phyloP scores from a whole-genome alignment of 2,888 invertebrate species.

The Synergus japonicus region DNA sequence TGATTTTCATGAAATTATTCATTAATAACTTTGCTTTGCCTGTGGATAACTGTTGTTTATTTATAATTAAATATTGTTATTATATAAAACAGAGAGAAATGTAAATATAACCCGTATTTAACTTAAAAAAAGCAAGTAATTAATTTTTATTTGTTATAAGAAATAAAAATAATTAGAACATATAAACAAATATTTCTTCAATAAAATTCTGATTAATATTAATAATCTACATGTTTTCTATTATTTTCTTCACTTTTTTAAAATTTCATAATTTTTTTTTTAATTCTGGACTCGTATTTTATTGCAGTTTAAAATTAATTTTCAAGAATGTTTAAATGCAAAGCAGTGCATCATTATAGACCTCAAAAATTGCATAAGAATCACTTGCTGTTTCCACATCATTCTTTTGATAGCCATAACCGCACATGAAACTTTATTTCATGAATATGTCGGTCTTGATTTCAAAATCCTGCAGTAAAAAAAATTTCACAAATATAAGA shows the following conservation, averaged over 20 bases:
- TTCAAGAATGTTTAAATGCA: neutral
- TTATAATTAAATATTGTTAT: neutral
- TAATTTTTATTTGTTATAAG: neutral
- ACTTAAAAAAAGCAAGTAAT: neutral
- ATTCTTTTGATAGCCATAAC: slow-evolving; percentile 27
- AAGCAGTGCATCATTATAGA: neutral
- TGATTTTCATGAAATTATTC: neutral
- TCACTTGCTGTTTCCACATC: slow-evolving; percentile 2
- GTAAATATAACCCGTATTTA: neutral
- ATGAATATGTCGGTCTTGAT: neutral
- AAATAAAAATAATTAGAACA: no score
- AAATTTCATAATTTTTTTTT: neutral
- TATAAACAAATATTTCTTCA: no score
- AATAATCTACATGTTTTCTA: neutral
- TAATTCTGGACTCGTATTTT: neutral
- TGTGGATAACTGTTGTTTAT: neutral
- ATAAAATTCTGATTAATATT: no score
- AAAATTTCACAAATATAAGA: neutral
- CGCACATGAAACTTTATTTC: slow-evolving; percentile 14
- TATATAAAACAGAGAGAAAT: neutral
- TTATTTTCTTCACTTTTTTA: neutral
- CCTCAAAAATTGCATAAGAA: slow-evolving; percentile 5
- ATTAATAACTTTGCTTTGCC: neutral
- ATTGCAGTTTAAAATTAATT: neutral
- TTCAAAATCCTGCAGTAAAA: neutral